phyloP scores from a whole-genome alignment of 2,113 vertebrate genomes.

The Hypocryptadius cinnamomeus region DNA sequence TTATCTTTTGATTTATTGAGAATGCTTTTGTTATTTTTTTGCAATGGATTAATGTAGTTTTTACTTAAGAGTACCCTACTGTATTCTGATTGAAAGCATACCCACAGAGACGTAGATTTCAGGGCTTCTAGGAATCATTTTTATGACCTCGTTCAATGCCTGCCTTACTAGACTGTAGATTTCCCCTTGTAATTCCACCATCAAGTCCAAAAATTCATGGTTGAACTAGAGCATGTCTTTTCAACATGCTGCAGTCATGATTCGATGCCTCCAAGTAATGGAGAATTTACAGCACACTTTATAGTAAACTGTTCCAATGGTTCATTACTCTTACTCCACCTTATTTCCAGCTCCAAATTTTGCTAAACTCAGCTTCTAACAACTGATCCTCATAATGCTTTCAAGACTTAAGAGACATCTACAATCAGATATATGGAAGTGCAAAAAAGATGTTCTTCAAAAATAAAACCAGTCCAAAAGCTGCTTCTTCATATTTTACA shows the following conservation, averaged over 20 bases:
- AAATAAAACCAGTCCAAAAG: not conserved
- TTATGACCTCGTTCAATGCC: not conserved
- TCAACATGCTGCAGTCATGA: not conserved
- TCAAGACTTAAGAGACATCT: not conserved
- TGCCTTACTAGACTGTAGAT: not conserved
- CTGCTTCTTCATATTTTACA: not conserved
- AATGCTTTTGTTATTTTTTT: not conserved
- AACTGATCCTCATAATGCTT: not conserved
- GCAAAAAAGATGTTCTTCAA: not conserved
- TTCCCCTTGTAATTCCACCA: not conserved
- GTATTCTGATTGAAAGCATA: not conserved
- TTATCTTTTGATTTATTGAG: not conserved
- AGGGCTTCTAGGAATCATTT: not conserved
- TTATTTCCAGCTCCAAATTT: constrained; percentile 1
- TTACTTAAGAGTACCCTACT: not conserved
- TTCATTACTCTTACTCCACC: not conserved
- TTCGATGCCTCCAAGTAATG: not conserved
- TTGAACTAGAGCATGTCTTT: not conserved
- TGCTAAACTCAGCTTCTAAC: not conserved
- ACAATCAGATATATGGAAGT: not conserved
- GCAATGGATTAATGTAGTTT: not conserved
- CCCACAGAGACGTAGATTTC: not conserved
- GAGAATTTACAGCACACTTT: constrained; percentile 1
- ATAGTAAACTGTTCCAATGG: not conserved
- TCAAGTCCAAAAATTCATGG: not conserved